Conservation (phyloP, 2,888 invertebrate species). For the Teleiodes luculella region DNA sequence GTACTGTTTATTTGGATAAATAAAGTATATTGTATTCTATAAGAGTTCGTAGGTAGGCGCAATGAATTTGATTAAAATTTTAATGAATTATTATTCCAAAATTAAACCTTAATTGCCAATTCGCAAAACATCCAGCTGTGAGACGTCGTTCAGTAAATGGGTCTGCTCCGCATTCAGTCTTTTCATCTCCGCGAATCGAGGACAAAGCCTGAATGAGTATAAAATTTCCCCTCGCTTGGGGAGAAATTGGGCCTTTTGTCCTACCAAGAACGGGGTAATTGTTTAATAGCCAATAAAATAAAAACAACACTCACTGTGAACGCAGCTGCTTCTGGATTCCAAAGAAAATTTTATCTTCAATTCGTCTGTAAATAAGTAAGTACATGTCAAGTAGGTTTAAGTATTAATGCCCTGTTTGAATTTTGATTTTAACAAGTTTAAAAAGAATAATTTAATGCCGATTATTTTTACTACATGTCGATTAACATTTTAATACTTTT, state of each 20-base stretch:
- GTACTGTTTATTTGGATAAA: no score
- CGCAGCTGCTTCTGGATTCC: slow-evolving; percentile 40
- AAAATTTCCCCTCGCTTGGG: slow-evolving; percentile 64
- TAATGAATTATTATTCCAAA: neutral
- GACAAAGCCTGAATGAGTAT: slow-evolving; percentile 67
- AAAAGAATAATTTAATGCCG: no score
- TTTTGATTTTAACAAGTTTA: no score
- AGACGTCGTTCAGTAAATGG: slow-evolving; percentile 42
- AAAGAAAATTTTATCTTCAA: neutral
- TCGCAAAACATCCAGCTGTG: slow-evolving; percentile 37
- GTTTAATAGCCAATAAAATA: slow-evolving; percentile 77
- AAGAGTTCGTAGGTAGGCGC: no score
- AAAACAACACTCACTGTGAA: slow-evolving; percentile 54
- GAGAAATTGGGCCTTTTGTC: slow-evolving; percentile 57
- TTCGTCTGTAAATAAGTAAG: neutral
- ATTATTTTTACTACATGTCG: no score
- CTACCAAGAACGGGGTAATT: slow-evolving; percentile 65
- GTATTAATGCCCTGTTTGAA: neutral
- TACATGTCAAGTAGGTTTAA: neutral
- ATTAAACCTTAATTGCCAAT: slow-evolving; percentile 37
- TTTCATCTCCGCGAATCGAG: slow-evolving; percentile 55
- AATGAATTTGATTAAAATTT: no score
- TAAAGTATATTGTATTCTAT: no score
- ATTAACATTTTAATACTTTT: no score
- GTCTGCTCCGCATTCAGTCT: slow-evolving; percentile 38